Evolutionary conservation across 2,888 invertebrate genomes (phyloP).

Genomic region (Aphrophora alni): DNA sequence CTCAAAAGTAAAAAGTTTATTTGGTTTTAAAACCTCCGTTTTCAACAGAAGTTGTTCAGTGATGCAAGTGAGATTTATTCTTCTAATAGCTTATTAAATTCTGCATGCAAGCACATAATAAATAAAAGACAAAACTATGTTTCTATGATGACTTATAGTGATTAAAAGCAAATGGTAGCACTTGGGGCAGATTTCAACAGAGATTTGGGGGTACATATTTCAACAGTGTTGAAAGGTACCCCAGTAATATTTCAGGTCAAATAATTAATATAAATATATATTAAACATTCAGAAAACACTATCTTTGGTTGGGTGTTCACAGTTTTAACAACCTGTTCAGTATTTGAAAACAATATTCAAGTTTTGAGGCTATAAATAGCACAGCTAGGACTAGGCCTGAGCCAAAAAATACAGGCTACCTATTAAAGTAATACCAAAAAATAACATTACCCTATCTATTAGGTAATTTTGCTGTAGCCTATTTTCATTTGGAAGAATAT

Average conservation of each 20-base stretch:
- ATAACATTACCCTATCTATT: no score
- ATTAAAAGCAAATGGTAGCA: not conserved
- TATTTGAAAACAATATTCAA: not conserved
- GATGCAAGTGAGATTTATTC: slow-evolving; percentile 7
- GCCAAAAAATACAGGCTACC: no score
- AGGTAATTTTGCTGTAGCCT: no score
- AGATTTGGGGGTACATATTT: no score
- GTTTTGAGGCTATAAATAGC: no score
- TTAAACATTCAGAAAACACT: not conserved
- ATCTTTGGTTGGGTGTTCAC: not conserved
- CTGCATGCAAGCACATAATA: not conserved
- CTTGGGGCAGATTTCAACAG: slow-evolving; percentile 12
- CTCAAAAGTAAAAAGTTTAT: not conserved
- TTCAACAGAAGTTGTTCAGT: not conserved
- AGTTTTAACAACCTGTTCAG: not conserved
- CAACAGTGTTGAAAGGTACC: no score
- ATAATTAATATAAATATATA: not conserved
- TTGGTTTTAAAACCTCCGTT: not conserved
- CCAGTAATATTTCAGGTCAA: not conserved
- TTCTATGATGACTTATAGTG: not conserved
- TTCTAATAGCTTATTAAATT: not conserved
- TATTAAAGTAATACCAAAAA: no score
- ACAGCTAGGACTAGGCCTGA: no score
- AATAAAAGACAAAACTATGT: not conserved
- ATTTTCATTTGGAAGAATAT: no score